Conservation (phyloP, 2,888 invertebrate genomes). For the Dichetophora obliterata region DNA sequence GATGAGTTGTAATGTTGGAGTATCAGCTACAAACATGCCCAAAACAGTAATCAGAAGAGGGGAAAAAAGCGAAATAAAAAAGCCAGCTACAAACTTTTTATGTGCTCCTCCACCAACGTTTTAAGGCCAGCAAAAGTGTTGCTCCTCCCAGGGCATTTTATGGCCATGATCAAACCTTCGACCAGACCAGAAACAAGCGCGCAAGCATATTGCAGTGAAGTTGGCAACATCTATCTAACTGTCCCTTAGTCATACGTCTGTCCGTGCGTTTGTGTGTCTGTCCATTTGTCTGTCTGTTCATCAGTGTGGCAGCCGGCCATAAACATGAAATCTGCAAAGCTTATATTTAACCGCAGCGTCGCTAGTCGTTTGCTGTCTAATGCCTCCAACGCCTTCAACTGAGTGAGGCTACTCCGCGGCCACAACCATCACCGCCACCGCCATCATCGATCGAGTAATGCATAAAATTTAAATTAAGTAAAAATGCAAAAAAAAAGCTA, state of each 20-base stretch:
- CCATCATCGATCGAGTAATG: conserved; percentile 2
- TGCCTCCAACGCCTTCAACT: conserved; percentile 26
- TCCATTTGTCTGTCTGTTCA: not conserved
- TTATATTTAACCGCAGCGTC: conserved; percentile 22
- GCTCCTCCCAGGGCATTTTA: conserved; percentile 42
- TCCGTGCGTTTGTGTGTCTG: not conserved
- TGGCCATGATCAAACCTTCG: conserved; percentile 3
- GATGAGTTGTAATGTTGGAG: conserved; percentile 25
- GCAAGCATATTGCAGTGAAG: not conserved
- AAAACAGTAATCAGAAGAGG: too few species aligned
- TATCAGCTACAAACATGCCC: conserved; percentile 4
- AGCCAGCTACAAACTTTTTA: not conserved
- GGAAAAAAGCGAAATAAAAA: not conserved
- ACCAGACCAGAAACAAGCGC: too few species aligned
- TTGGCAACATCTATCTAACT: not conserved
- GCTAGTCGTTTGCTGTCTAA: conserved; percentile 10
- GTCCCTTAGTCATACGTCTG: not conserved
- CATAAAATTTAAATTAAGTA: conserved; percentile 43
- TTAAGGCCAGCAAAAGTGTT: conserved; percentile 29
- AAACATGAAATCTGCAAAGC: conserved; percentile 5
- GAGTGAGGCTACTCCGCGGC: not conserved
- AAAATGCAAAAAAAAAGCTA: conserved; percentile 17
- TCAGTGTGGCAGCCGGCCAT: not conserved
- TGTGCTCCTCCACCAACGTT: not conserved
- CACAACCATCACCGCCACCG: not conserved